These are phyloP conservation scores for Harlomillsia oculata DNA, from an alignment of 1,140 invertebrate genomes.

Conservation along the genomic window DNA sequence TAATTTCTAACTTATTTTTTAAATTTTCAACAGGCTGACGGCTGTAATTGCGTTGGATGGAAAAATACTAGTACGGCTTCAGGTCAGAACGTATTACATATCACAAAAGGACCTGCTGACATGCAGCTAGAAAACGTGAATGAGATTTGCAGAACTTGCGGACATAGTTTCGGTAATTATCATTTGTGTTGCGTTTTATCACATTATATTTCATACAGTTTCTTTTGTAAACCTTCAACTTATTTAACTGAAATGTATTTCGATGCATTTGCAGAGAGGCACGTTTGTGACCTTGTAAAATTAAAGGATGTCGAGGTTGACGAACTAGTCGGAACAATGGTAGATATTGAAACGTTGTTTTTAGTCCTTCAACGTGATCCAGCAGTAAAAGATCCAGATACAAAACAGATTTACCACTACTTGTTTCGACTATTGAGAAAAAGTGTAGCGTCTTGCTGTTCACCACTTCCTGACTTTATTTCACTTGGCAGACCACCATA, in stretches of 20 bases:
- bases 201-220: too few species aligned
- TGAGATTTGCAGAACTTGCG: conserved; percentile 31
- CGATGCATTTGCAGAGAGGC: conserved; percentile 26
- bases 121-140: conserved; percentile 18
- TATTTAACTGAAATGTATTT: not conserved
- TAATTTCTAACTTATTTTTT: not conserved
- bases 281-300: conserved; percentile 22
- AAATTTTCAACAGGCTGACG: conserved; percentile 24
- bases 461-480: conserved; percentile 15
- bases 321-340: conserved; percentile 23
- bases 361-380: conserved; percentile 30
- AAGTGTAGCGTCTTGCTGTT: conserved; percentile 28
- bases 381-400: conserved; percentile 24
- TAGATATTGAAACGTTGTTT: conserved; percentile 34
- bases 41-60: conserved; percentile 32
- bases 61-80: conserved; percentile 26
- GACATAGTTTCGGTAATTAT: conserved; percentile 29
- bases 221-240: too few species aligned
- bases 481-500: conserved; percentile 26
- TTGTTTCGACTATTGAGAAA: conserved; percentile 29
- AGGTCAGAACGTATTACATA: not conserved
- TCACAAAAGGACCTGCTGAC: not conserved
- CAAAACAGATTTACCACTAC: conserved; percentile 30
- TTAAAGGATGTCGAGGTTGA: conserved; percentile 31
- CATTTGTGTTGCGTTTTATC: not conserved